phyloP scores from a whole-genome alignment of 2,888 invertebrate species.

The Achlya flavicornis region DNA sequence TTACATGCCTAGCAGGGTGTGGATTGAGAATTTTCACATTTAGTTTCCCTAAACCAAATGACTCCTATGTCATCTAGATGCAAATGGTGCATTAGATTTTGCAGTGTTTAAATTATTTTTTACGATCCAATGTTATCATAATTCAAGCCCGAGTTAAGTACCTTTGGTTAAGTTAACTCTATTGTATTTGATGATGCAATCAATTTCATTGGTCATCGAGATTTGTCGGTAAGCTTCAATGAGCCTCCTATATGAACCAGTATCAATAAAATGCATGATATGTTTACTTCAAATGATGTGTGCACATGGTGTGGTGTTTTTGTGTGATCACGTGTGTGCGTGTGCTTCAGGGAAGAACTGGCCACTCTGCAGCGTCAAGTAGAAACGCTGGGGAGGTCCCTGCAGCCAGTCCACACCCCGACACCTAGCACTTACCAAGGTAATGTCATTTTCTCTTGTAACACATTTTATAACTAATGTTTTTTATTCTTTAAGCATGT shows the following conservation, averaged over 20 bases:
- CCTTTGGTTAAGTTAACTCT: too few relatives aligned
- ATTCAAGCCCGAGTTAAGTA: too few relatives aligned
- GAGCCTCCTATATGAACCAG: background rate
- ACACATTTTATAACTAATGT: background rate
- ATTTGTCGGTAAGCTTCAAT: background rate
- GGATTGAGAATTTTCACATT: background rate
- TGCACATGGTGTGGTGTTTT: slow-evolving; percentile 56
- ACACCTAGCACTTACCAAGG: slow-evolving; percentile 73
- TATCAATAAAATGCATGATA: background rate
- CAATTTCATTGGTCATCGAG: background rate
- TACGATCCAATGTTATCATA: too few relatives aligned
- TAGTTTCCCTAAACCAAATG: background rate
- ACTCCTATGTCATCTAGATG: background rate
- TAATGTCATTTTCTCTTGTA: slow-evolving; percentile 33
- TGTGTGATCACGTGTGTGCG: slow-evolving; percentile 80
- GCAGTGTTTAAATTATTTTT: too few relatives aligned
- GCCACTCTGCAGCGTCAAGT: slow-evolving; percentile 91
- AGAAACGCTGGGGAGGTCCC: slow-evolving; percentile 84
- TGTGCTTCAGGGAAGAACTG: slow-evolving; percentile 87
- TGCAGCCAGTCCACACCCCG: slow-evolving; percentile 58
- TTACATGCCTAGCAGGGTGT: background rate
- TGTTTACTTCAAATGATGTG: slow-evolving; percentile 7
- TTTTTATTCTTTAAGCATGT: too few relatives aligned
- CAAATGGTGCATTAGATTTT: background rate
- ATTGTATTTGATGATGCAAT: background rate